Evolutionary conservation across 1,140 invertebrate genomes (phyloP), one percentile per base, ranked within the genome.

Genomic region (Bombus polaris): DNA sequence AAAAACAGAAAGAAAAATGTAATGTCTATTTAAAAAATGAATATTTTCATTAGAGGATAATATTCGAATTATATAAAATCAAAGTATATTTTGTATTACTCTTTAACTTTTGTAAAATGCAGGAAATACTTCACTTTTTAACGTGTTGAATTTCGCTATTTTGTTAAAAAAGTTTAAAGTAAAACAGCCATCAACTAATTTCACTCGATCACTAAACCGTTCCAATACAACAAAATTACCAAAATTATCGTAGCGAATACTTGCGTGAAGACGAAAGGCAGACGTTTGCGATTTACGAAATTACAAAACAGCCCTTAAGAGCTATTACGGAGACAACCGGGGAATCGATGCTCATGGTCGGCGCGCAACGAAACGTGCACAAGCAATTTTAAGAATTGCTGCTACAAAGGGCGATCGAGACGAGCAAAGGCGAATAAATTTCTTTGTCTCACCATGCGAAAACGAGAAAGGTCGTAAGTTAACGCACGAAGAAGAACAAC

Each of bases 401-500:
- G 44, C 12, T 75, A 75, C 47, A 44, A 65, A 65, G 37, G 12
- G 9, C 59, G 4, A 25, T 22, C 22, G 22, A 42, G n/a, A 32
- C 12, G n/a, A n/a, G n/a, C 10, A 39, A 35, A 65, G 62, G 18
- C 25, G 39, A 66, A 32, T 42, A 62, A 78, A 44, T 65, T 78
- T 42, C 22, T n/a, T n/a, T n/a, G 39, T 8, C 32, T 47, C 42
- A 18, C 42, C 42, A 53, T 44, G 39, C 5, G 42, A 35, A 15
- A 32, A 53, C 15, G 28, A 44, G n/a, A 37, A 70, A 42, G 44
- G 35, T 68, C 65, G 77, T 28, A 80, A 80, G 62, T 80, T 71
- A 71, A 71, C 44, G 44, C 28, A 39, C 42, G 44, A 80, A 65
- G 10, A 39, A 15, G 59, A 18, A 10, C 59, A 22, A 65, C n/a